Evolutionary conservation across 1,140 invertebrate species (phyloP), one percentile per base, ranked within the genome.

Genomic region (Mycetomoellerius zeteki): DNA sequence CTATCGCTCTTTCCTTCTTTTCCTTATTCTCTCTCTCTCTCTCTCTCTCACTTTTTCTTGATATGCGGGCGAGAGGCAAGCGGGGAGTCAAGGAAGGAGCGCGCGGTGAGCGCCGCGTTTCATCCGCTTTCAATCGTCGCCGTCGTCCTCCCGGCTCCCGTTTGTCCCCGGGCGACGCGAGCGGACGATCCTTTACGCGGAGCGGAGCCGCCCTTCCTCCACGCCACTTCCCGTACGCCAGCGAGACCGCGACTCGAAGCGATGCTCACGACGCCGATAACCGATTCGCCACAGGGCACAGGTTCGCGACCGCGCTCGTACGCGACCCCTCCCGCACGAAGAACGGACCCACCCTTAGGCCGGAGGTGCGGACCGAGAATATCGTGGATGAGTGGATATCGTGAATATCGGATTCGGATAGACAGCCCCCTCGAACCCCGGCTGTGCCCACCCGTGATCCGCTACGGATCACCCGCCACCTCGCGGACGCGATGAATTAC

Each of bases 261-360:
- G 56, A 69, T 37, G 54, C 47, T 27, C 24, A 86, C 86, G 75
- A 33, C 71, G 47, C n/a, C 52, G n/a, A 56, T 27, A 1, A 6
- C 33, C 37, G 37, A 37, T 37, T 75, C 54, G 33, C 64, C 30
- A 71, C 76, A 86, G 58, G 33, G 56, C 30, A 71, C 76, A 86
- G 58, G 21, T 71, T 76, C 80, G 62, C 72, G 47, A 50, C 89
- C 87, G 87, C 80, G 78, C 50, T 50, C 75, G 87, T 78, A 84
- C 77, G 86, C 82, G 91, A 90, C 89, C 86, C 87, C 91, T 89
- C 88, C 91, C 87, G 87, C 87, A 87, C 84, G 91, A 91, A 90
- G 87, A 84, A 85, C 86, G 92, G 91, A 92, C 91, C 91, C 91
- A 92, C 91, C 91, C 91, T 92, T 92, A 87, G 73, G 80, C 76